Conservation (phyloP, 2,888 invertebrate species). For the Hypomecis atomaria region DNA sequence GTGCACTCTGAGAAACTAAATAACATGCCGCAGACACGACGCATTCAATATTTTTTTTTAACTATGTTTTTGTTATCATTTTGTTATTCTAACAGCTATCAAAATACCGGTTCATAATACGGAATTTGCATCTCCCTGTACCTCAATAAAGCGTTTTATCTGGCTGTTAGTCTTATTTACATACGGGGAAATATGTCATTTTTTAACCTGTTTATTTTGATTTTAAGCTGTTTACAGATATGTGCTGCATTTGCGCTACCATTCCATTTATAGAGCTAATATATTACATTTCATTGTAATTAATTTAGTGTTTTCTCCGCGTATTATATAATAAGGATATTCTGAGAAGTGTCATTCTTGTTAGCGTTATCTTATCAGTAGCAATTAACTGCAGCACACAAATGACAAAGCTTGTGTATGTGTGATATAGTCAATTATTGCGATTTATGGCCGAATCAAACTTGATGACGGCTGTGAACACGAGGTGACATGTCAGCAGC, state of each 20-base stretch:
- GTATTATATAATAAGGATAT: neutral
- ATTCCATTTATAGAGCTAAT: too few species aligned
- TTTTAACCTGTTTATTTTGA: neutral
- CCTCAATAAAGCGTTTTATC: neutral
- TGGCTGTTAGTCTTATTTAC: neutral
- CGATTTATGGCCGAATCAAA: too few species aligned
- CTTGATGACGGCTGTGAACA: too few species aligned
- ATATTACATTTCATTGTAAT: too few species aligned
- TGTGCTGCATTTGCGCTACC: too few species aligned
- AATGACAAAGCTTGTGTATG: neutral
- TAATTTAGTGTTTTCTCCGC: too few species aligned
- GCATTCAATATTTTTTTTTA: constrained; percentile 4
- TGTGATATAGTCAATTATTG: neutral
- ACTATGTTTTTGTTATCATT: constrained; percentile 2
- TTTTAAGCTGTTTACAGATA: neutral
- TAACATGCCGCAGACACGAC: neutral
- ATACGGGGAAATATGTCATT: neutral
- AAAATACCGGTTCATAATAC: constrained; percentile 7
- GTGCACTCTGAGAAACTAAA: constrained; percentile 3
- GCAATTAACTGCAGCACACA: neutral
- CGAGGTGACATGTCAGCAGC: too few species aligned
- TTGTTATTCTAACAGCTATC: constrained; percentile 16
- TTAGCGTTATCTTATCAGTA: constrained; percentile 18
- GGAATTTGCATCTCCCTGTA: constrained; percentile 3
- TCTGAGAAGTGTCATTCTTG: neutral